Evolutionary conservation across 37 sponge, comb jelly and placozoan genomes (phyloP).

Genomic region (Beroe ovata): DNA sequence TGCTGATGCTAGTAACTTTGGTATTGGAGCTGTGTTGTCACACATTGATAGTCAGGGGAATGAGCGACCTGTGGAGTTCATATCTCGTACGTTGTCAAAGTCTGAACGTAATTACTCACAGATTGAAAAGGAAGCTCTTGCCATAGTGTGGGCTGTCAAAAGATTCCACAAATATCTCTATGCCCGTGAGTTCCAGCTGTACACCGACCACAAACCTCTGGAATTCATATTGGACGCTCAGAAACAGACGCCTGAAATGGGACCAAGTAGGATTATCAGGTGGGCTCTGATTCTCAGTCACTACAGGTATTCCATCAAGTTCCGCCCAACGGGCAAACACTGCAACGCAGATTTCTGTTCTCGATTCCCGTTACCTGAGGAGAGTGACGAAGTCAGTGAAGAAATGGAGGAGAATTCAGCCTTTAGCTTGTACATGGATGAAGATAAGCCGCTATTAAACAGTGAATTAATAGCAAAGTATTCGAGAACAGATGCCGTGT

Average conservation of each 20-base stretch:
- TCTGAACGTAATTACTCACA: slow-evolving; percentile 37
- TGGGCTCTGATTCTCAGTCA: slow-evolving; percentile 70
- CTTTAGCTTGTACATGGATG: neutral
- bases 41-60: neutral
- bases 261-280: slow-evolving; percentile 69
- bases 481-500: slow-evolving; percentile 2
- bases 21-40: slow-evolving; percentile 56
- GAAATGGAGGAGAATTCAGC: neutral
- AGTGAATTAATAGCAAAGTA: neutral
- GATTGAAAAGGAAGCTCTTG: slow-evolving; percentile 67
- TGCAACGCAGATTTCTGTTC: slow-evolving; percentile 72
- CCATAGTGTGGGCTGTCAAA: slow-evolving; percentile 55
- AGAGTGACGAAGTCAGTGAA: neutral
- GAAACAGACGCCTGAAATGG: slow-evolving; percentile 65
- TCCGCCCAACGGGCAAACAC: slow-evolving; percentile 68
- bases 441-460: slow-evolving; percentile 1
- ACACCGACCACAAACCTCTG: slow-evolving; percentile 72
- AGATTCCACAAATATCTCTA: slow-evolving; percentile 54
- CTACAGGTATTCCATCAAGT: slow-evolving; percentile 70
- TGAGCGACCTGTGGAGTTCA: slow-evolving; percentile 45
- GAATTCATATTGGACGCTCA: slow-evolving; percentile 69
- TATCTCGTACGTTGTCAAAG: neutral
- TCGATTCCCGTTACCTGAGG: slow-evolving; percentile 17
- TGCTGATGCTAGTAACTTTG: neutral
- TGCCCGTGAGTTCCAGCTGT: slow-evolving; percentile 5